phyloP scores from a whole-genome alignment of 2,888 invertebrate species.

The Tridacna gigas region DNA sequence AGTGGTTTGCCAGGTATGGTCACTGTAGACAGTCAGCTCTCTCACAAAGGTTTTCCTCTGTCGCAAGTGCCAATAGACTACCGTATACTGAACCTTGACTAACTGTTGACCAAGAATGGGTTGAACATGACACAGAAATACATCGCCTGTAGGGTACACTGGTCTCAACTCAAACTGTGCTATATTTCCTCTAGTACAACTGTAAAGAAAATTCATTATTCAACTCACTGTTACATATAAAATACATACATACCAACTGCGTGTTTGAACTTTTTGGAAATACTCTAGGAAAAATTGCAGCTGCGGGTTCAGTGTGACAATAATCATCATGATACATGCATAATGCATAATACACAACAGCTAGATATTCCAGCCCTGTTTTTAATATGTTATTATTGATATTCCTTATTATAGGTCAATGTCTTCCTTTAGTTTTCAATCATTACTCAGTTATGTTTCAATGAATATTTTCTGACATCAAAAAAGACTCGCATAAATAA shows the following conservation, averaged over 20 bases:
- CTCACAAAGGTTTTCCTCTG: conserved; percentile 30
- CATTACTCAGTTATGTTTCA: no score
- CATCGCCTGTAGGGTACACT: conserved; percentile 68
- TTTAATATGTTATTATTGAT: no score
- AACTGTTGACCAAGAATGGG: conserved; percentile 70
- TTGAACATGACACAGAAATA: conserved; percentile 77
- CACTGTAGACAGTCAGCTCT: conserved; percentile 63
- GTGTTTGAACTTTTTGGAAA: no score
- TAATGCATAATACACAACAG: no score
- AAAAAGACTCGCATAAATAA: no score
- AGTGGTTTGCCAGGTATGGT: conserved; percentile 71
- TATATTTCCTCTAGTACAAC: conserved; percentile 81
- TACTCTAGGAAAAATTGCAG: no score
- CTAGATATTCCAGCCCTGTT: no score
- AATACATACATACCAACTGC: no score
- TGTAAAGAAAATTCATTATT: conserved; percentile 41
- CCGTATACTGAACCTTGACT: conserved; percentile 72
- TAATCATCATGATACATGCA: no score
- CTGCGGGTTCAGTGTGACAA: no score
- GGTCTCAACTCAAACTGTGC: conserved; percentile 80
- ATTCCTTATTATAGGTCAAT: conserved; percentile 82
- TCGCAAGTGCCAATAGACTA: conserved; percentile 53
- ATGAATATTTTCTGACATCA: no score
- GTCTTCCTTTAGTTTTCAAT: conserved; percentile 53
- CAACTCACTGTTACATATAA: no score